Percentiles rank a stretch among this genome's conserved stretches.
Conservation (phyloP, 2,797 vertebrate genomes). For the Psittacula derbiana region DNA sequence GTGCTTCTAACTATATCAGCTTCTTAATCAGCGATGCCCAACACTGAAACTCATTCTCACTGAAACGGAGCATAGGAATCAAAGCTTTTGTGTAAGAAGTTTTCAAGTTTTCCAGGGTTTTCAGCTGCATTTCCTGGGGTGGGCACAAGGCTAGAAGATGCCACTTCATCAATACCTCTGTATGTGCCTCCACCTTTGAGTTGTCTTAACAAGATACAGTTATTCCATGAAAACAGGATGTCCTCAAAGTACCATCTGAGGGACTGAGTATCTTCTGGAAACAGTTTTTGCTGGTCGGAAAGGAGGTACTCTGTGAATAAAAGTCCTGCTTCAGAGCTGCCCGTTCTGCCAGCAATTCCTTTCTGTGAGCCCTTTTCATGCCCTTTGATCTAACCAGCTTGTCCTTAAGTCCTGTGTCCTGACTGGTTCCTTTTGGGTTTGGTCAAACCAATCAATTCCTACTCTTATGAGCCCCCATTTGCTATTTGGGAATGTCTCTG, state of each 20-base stretch:
- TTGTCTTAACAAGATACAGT: neutral
- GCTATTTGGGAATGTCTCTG: neutral
- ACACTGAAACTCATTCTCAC: neutral
- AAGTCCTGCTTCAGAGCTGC: neutral
- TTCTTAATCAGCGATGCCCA: neutral
- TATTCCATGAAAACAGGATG: neutral
- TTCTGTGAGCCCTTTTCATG: neutral
- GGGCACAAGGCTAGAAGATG: neutral
- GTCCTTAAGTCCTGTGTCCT: neutral
- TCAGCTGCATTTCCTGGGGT: neutral
- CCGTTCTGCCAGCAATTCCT: neutral
- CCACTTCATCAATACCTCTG: neutral
- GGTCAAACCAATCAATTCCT: neutral
- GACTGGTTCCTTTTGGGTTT: neutral
- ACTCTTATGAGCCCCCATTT: neutral
- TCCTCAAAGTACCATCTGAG: neutral
- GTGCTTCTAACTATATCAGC: neutral
- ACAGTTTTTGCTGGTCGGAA: neutral
- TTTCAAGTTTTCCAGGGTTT: neutral
- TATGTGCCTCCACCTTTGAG: neutral
- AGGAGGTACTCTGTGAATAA: neutral
- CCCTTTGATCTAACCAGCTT: neutral
- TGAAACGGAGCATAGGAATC: neutral
- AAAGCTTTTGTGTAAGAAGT: neutral
- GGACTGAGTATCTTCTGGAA: neutral